Percentiles rank a stretch among this genome's conserved stretches.
phyloP scores from a whole-genome alignment of 2,888 invertebrate genomes.

The Tanytarsus gracilentus region DNA sequence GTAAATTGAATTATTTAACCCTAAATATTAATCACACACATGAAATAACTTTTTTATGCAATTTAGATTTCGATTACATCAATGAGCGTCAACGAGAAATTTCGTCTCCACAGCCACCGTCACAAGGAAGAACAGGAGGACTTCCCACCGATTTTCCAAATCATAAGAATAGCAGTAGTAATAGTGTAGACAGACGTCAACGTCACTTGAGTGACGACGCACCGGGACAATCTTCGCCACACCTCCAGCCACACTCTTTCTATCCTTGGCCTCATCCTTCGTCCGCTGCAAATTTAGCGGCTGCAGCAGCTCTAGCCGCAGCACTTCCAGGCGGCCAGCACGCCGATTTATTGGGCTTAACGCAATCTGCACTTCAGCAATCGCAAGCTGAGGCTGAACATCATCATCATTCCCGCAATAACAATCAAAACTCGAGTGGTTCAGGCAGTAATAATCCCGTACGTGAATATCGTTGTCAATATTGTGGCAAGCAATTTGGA shows the following conservation, averaged over 20 bases:
- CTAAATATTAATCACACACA: constrained; percentile 34
- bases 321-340: constrained; percentile 28
- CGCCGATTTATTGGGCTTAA: constrained; percentile 31
- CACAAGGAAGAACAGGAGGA: constrained; percentile 33
- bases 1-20: neutral
- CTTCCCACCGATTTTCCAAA: constrained; percentile 37
- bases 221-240: constrained; percentile 35
- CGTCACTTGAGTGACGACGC: constrained; percentile 61
- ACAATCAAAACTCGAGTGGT: constrained; percentile 7
- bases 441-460: constrained; percentile 45
- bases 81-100: constrained; percentile 23
- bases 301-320: constrained; percentile 38
- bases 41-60: constrained; percentile 3
- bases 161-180: constrained; percentile 33
- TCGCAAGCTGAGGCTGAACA: neutral
- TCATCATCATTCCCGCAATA: constrained; percentile 26
- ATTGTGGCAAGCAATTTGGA: constrained; percentile 83
- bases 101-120: constrained; percentile 35
- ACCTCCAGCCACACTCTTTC: constrained; percentile 45
- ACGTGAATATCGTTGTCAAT: constrained; percentile 78
- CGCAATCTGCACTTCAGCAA: constrained; percentile 24
- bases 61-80: constrained; percentile 24
- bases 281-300: constrained; percentile 30
- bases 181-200: constrained; percentile 32
- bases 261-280: constrained; percentile 41